A percentile compares a stretch with the other conserved stretches of the same genome.
phyloP scores from a whole-genome alignment of 2,113 vertebrate species.

The Heterochromis multidens region DNA sequence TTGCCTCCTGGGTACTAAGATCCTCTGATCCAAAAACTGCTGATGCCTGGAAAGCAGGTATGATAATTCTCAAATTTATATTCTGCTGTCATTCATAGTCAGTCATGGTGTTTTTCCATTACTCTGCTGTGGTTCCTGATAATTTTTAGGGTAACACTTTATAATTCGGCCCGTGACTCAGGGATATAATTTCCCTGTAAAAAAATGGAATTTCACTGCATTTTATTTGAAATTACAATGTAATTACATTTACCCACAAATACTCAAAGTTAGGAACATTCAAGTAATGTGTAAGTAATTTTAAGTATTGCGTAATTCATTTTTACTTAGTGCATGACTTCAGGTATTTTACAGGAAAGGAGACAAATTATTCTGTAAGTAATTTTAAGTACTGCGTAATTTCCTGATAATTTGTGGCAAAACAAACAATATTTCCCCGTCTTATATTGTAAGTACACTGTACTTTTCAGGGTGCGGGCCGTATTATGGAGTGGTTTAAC shows the following conservation, averaged over 20 bases:
- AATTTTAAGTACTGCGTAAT: not conserved
- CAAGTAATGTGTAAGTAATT: too few species aligned
- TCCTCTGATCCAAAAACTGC: constrained; percentile 83
- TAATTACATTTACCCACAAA: too few species aligned
- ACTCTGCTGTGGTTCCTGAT: not conserved
- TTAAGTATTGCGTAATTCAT: too few species aligned
- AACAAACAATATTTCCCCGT: not conserved
- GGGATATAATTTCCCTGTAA: too few species aligned
- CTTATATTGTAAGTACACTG: not conserved
- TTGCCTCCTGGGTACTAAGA: constrained; percentile 92
- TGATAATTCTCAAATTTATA: not conserved
- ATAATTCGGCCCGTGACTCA: not conserved
- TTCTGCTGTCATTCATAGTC: not conserved
- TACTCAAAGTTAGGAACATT: too few species aligned
- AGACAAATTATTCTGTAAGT: not conserved
- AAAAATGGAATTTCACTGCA: too few species aligned
- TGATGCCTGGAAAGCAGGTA: constrained; percentile 95
- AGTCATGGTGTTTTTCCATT: not conserved
- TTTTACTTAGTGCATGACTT: too few species aligned
- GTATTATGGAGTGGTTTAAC: not conserved
- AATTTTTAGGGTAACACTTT: not conserved
- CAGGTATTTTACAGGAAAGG: too few species aligned
- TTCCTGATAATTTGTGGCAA: not conserved
- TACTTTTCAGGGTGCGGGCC: not conserved
- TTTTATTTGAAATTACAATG: too few species aligned